A percentile compares a stretch with the other conserved stretches of the same genome.
Evolutionary conservation across 1,140 invertebrate genomes (phyloP).

Genomic region (Brachionus asplanchnoidis): DNA sequence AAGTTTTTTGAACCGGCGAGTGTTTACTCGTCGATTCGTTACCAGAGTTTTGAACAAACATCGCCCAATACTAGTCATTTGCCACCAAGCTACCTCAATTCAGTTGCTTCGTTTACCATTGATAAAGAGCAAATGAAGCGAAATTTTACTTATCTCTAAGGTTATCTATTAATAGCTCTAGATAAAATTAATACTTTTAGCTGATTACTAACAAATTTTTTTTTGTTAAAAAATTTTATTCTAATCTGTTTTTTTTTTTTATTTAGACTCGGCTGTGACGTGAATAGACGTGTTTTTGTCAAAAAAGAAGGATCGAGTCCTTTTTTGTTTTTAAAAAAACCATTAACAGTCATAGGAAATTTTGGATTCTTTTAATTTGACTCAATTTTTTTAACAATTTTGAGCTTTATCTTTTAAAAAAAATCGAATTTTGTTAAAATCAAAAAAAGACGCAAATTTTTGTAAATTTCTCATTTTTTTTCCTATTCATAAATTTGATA

Average conservation of each 20-base stretch:
- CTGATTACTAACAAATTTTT: background rate
- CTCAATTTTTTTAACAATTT: background rate
- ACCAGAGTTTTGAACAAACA: background rate
- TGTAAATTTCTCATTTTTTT: background rate
- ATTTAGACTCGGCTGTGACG: background rate
- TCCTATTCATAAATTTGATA: background rate
- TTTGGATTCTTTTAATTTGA: background rate
- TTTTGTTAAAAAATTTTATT: background rate
- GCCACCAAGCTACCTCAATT: background rate
- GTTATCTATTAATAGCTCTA: background rate
- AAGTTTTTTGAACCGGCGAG: background rate
- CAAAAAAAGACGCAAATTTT: background rate
- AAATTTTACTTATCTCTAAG: constrained; percentile 23
- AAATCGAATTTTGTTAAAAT: background rate
- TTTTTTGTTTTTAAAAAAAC: background rate
- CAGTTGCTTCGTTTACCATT: constrained; percentile 3
- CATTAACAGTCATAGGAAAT: background rate
- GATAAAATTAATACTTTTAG: background rate
- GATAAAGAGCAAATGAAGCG: constrained; percentile 8
- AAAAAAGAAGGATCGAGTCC: background rate
- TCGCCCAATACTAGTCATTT: background rate
- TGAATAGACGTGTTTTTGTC: background rate
- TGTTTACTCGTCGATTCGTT: background rate
- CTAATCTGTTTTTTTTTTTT: background rate
- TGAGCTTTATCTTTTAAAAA: background rate